phyloP scores from a whole-genome alignment of 2,113 vertebrate species.

The Xiphophorus couchianus region DNA sequence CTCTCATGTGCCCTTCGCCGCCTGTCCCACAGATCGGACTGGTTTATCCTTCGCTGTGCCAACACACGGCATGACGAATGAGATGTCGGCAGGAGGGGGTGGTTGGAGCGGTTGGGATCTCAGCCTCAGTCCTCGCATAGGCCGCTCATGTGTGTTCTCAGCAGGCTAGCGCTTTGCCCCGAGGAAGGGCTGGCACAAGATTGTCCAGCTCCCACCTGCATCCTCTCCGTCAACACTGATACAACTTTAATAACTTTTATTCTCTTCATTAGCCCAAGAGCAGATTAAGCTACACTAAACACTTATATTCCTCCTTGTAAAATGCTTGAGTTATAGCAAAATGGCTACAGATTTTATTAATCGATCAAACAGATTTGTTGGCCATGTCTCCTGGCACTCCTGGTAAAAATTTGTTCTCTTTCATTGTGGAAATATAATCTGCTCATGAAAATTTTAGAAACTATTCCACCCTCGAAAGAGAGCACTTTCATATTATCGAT shows the following conservation, averaged over 20 bases:
- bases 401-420: background rate
- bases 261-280: conserved; percentile 9
- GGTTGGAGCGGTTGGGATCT: conserved; percentile 60
- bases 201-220: conserved; percentile 52
- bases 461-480: too few relatives aligned
- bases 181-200: conserved; percentile 65
- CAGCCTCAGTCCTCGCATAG: conserved; percentile 59
- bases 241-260: conserved; percentile 49
- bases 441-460: too few relatives aligned
- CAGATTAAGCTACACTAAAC: background rate
- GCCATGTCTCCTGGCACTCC: too few relatives aligned
- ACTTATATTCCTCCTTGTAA: background rate
- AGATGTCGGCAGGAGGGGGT: conserved; percentile 50
- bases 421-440: background rate
- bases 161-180: conserved; percentile 66
- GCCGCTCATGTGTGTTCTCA: conserved; percentile 75
- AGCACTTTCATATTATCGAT: too few relatives aligned
- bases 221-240: conserved; percentile 9
- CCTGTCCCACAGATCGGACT: conserved; percentile 69
- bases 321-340: background rate
- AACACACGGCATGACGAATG: conserved; percentile 71
- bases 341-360: conserved; percentile 1
- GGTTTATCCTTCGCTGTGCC: conserved; percentile 73
- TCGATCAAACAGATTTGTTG: background rate
- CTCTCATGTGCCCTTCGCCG: conserved; percentile 67